phyloP scores from a whole-genome alignment of 2,888 invertebrate genomes.

The Sphecodes monilicornis region DNA sequence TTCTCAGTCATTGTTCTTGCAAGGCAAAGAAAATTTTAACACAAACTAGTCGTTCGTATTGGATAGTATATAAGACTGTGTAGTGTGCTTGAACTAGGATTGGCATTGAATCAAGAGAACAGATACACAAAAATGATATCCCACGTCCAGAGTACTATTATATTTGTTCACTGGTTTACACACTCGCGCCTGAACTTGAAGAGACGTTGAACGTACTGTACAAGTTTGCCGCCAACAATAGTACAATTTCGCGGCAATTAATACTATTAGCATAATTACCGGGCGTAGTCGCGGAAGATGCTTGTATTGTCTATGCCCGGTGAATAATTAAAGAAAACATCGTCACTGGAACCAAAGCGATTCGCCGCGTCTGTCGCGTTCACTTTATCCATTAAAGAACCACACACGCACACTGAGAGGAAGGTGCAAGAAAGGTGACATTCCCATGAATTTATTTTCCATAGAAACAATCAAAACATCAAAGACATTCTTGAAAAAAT shows the following conservation, averaged over 20 bases:
- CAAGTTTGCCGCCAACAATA: neutral
- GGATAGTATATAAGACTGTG: no score
- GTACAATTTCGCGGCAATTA: slow-evolving; percentile 42
- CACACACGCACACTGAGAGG: neutral
- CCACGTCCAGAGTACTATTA: neutral
- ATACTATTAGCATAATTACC: slow-evolving; percentile 51
- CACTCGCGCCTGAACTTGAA: neutral
- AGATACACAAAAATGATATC: neutral
- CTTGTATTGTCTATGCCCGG: slow-evolving; percentile 33
- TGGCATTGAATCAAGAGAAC: no score
- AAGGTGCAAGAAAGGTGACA: no score
- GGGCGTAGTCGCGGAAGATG: slow-evolving; percentile 9
- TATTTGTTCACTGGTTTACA: neutral
- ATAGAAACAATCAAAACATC: no score
- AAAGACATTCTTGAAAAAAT: no score
- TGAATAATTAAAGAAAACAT: slow-evolving; percentile 55
- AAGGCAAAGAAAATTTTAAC: no score
- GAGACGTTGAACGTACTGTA: neutral
- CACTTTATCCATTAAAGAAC: neutral
- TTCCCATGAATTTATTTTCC: no score
- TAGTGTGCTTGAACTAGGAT: no score
- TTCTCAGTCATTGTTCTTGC: no score
- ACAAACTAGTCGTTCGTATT: no score
- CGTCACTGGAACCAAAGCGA: slow-evolving; percentile 25
- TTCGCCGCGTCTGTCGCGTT: neutral